Conservation (phyloP, 2,797 vertebrate species). For the Myiotriccus ornatus region DNA sequence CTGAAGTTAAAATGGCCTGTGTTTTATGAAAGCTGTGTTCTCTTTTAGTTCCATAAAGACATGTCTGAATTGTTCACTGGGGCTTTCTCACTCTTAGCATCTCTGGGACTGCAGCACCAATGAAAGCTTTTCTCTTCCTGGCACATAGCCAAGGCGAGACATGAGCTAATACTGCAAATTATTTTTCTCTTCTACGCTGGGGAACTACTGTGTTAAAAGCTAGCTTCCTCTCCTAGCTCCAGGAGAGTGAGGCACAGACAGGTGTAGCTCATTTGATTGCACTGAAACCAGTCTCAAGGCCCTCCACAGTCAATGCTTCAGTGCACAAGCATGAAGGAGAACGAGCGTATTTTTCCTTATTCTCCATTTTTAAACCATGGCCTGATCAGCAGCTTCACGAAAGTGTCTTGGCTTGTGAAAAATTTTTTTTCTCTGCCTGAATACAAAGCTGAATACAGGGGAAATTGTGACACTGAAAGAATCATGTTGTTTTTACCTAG, state of each 20-base stretch:
- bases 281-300: neutral
- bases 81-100: neutral
- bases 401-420: constrained; percentile 5
- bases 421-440: constrained; percentile 4
- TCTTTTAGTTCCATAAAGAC: constrained; percentile 25
- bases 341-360: neutral
- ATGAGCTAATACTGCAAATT: constrained; percentile 67
- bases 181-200: constrained; percentile 59
- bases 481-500: neutral
- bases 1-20: neutral
- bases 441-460: neutral
- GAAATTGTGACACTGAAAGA: constrained; percentile 1
- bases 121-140: constrained; percentile 45
- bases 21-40: constrained; percentile 19
- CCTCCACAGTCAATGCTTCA: neutral
- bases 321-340: neutral
- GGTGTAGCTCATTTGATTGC: neutral
- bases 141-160: constrained; percentile 59
- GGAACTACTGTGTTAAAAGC: constrained; percentile 39
- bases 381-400: constrained; percentile 28
- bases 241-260: neutral
- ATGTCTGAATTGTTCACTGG: neutral
- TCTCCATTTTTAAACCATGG: constrained; percentile 18
- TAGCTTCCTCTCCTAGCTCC: constrained; percentile 10
- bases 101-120: constrained; percentile 3